Base-by-base conservation (phyloP, 2,888 invertebrate species). In the Rhabditophanes sp. region DNA sequence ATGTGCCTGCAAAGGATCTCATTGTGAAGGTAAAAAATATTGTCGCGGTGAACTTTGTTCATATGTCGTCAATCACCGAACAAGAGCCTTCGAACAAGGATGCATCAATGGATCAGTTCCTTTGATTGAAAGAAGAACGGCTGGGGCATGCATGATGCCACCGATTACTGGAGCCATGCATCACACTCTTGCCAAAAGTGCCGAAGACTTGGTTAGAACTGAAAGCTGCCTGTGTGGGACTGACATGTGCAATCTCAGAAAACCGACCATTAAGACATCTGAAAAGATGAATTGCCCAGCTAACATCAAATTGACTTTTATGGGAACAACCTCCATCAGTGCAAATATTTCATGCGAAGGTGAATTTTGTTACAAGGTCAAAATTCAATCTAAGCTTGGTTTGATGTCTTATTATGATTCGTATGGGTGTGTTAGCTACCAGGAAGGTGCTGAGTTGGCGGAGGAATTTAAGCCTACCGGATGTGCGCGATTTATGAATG, bases 81-180 rank as follows among this genome's bases (percentile, higher is more conserved):
- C 56, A 3, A 47, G 48, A 28, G 36, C 50, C 30, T 36, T 40
- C 12, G 60, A 61, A 31, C 50, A 56, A 39, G 61, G 61, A 6
- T 61, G 61, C 32, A 50, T 53, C 9, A 62, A 62, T 30, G 56
- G 56, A 1, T 50, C 60, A 5, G 48, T 60, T 15, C 61, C 61
- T 1, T 22, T 61, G 5, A 38, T 61, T 9, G 61, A 61, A 31
- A 29, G 59, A 24, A 37, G 61, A n/a, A 44, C 56, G 1, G 46
- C 48, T 14, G 61, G 61, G 6, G 51, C 56, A 1, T 61, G 61
- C 33, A 59, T 57, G 56, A 39, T 50, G 3, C 58, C 57, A 11
- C 58, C 56, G 3, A 45, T 57, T 22, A 57, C 59, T 8, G 61
- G 61, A 24, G 58, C 60, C 12, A 58, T 61, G 58, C 60, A 60